Conservation (phyloP, 2,888 invertebrate species). For the Norana najaformis region DNA sequence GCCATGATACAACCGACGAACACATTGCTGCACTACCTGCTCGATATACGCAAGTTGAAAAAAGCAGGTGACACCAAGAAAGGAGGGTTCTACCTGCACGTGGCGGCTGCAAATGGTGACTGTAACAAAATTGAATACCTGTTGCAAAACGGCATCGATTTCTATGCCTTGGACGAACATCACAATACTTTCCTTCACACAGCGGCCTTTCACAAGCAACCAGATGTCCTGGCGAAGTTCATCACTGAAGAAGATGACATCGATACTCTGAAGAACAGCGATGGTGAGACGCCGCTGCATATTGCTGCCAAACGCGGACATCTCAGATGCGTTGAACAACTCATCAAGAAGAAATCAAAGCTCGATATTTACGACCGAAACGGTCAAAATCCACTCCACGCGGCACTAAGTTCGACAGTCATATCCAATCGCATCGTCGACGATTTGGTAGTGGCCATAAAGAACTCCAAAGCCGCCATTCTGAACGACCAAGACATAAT, state of each 20-base stretch:
- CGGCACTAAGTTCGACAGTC: conserved; percentile 27
- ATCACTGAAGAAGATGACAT: conserved; percentile 35
- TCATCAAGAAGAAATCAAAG: conserved; percentile 30
- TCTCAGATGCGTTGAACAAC: conserved; percentile 29
- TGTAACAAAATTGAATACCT: conserved; percentile 36
- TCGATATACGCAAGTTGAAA: conserved; percentile 26
- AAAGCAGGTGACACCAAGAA: conserved; percentile 29
- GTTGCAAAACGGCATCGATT: conserved; percentile 20
- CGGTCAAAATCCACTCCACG: conserved; percentile 34
- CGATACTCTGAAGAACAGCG: conserved; percentile 33
- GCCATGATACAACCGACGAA: conserved; percentile 31
- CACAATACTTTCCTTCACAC: conserved; percentile 37
- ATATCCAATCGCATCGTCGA: conserved; percentile 19
- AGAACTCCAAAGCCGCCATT: not conserved
- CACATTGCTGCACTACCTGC: conserved; percentile 33
- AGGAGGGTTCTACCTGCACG: conserved; percentile 33
- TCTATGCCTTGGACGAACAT: conserved; percentile 25
- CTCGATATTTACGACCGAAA: conserved; percentile 28
- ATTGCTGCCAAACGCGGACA: conserved; percentile 33
- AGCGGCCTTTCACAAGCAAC: conserved; percentile 30
- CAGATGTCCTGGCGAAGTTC: conserved; percentile 31
- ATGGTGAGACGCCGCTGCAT: conserved; percentile 37
- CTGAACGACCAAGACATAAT: conserved; percentile 34
- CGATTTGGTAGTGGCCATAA: conserved; percentile 24
- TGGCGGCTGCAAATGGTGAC: conserved; percentile 36